Evolutionary conservation across 2,888 invertebrate genomes (phyloP), one percentile per base, ranked within the genome.

Genomic region (Heteropelma amictum): DNA sequence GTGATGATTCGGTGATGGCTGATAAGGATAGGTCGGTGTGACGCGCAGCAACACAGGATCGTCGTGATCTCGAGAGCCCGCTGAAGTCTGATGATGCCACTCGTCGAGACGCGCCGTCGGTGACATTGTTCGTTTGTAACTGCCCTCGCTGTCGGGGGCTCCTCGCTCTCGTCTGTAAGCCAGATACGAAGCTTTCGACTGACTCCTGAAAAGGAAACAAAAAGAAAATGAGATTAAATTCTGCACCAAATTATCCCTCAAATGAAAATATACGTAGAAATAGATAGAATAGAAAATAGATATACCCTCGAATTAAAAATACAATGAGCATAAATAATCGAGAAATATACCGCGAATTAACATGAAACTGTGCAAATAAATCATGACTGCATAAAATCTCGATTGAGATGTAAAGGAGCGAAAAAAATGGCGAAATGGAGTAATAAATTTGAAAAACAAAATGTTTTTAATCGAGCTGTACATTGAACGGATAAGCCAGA

Each of bases 141-240:
- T 94, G 77, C 95, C 95, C 87, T 94, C 94, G 73, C 93, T 92
- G 87, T 94, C 94, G 70, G 91, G 90, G 5, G 92, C 92, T 79
- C 94, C 94, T 76, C 93, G 91, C 84, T 94, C 94, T 65, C 94
- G 92, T 40, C 94, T 91, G 77, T 92, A 92, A n/a, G 94, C 93
- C 89, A 94, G 89, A 87, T 94, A 94, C 69, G 94, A 94, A 79
- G 94, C 94, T 90, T 95, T 95, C 61, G 95, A 95, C 86, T 94
- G 94, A 85, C 93, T 94, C 90, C 95, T 95, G 91, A 14, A 92
- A 84, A 83, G 72, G 79, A 80, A 56, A n/a, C n/a, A n/a, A n/a
- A n/a, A n/a, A n/a, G n/a, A n/a, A n/a, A n/a, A n/a, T n/a, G n/a
- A n/a, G n/a, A n/a, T n/a, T n/a, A n/a, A n/a, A n/a, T n/a, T n/a